phyloP scores from a whole-genome alignment of 2,888 invertebrate genomes.

The Cordilura impudica region DNA sequence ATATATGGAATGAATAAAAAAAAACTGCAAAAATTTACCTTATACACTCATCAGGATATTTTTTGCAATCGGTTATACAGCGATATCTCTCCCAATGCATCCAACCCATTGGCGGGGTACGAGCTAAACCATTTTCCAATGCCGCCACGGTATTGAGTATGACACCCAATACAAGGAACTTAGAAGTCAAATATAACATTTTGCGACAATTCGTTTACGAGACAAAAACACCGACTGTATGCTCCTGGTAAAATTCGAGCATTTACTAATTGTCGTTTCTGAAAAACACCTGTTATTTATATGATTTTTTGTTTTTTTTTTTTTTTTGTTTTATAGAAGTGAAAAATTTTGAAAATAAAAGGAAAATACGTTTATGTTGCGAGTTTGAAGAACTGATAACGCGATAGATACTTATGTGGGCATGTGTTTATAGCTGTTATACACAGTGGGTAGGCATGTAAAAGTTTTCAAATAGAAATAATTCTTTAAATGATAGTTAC shows the following conservation, averaged over 20 bases:
- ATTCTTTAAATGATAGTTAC: neutral
- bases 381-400: neutral
- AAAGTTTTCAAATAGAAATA: neutral
- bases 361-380: neutral
- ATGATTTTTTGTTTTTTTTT: slow-evolving; percentile 9
- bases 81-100: slow-evolving; percentile 83
- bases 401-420: neutral
- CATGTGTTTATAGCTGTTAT: neutral
- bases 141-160: slow-evolving; percentile 43
- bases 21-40: slow-evolving; percentile 77
- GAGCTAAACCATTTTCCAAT: slow-evolving; percentile 82
- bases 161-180: slow-evolving; percentile 29
- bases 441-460: neutral
- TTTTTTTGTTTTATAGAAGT: neutral
- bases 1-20: neutral
- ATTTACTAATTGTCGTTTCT: slow-evolving; percentile 30
- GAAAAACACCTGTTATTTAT: slow-evolving; percentile 49
- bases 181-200: slow-evolving; percentile 42
- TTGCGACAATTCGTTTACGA: neutral
- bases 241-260: slow-evolving; percentile 32
- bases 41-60: slow-evolving; percentile 82
- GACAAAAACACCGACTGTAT: neutral
- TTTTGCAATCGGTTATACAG: slow-evolving; percentile 81
- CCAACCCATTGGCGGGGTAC: slow-evolving; percentile 85
- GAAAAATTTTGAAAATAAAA: neutral